These are phyloP conservation scores for Stenichneumon culpator DNA, from an alignment of 2,888 invertebrate species.

Conservation along the genomic window DNA sequence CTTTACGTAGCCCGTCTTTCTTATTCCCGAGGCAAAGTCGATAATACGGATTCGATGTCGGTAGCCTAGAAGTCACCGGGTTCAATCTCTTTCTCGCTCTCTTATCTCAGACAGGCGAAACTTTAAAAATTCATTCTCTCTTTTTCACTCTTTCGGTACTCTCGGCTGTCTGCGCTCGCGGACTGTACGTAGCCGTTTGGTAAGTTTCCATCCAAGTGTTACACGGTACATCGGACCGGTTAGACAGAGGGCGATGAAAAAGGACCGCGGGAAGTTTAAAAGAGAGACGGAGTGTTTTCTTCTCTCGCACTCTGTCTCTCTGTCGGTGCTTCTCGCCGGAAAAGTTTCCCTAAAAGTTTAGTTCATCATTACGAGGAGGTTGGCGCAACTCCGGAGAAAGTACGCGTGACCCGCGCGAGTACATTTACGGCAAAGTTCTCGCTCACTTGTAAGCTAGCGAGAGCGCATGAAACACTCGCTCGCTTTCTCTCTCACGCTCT, in stretches of 20 bases:
- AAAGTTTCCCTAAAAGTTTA: conserved; percentile 72
- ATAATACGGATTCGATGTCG: conserved; percentile 64
- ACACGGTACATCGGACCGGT: conserved; percentile 64
- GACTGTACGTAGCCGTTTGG: conserved; percentile 22
- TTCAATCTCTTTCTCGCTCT: conserved; percentile 39
- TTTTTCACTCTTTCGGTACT: conserved; percentile 41
- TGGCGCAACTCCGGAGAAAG: conserved; percentile 55
- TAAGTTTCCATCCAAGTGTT: conserved; percentile 72
- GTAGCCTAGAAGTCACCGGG: conserved; percentile 48
- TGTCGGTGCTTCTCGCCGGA: conserved; percentile 16
- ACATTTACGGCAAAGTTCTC: conserved; percentile 68
- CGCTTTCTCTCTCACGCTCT: not conserved
- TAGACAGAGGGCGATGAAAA: conserved; percentile 29
- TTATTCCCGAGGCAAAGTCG: conserved; percentile 22
- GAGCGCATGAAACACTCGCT: not conserved
- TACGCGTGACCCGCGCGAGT: conserved; percentile 54
- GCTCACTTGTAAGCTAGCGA: conserved; percentile 67
- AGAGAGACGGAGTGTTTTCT: conserved; percentile 33
- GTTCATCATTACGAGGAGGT: conserved; percentile 77
- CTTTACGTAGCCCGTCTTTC: not conserved
- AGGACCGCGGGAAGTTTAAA: conserved; percentile 32
- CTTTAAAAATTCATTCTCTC: conserved; percentile 67
- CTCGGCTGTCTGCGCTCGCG: not conserved
- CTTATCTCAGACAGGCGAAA: conserved; percentile 61
- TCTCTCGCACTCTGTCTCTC: conserved; percentile 18